Conservation (phyloP, 2,797 vertebrate genomes). For the Eulemur albifrons region DNA sequence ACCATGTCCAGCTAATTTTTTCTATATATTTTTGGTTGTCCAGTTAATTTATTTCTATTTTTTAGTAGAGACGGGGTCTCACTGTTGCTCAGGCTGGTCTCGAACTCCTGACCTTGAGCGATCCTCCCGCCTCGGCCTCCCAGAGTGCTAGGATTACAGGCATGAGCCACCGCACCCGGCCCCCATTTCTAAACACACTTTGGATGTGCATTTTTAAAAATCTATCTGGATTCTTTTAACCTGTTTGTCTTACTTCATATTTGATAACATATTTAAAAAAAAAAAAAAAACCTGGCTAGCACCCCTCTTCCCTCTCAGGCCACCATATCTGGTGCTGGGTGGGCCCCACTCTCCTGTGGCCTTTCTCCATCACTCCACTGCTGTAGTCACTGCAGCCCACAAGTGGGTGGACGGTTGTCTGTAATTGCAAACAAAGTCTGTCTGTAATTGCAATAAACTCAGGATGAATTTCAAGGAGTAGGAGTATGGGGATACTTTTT, state of each 20-base stretch:
- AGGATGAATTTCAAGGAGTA: neutral
- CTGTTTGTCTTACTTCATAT: neutral
- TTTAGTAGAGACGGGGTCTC: too few species aligned
- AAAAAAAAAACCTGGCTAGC: neutral
- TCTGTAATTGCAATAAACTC: neutral
- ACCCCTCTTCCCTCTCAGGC: neutral
- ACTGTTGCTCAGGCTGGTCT: too few species aligned
- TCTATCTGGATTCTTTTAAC: neutral
- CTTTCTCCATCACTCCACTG: neutral
- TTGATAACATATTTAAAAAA: neutral
- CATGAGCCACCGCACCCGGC: too few species aligned
- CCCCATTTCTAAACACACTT: neutral
- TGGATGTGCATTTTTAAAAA: neutral
- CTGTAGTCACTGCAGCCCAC: neutral
- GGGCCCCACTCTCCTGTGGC: accelerated
- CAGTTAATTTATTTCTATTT: too few species aligned
- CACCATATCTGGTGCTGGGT: accelerated
- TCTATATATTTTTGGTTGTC: too few species aligned
- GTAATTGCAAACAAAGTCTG: neutral
- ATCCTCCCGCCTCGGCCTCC: too few species aligned
- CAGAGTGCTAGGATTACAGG: too few species aligned
- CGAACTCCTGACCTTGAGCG: too few species aligned
- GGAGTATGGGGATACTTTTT: neutral
- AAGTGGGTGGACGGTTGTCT: neutral
- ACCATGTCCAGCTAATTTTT: too few species aligned